Percentiles rank a stretch among this genome's conserved stretches.
Evolutionary conservation across 2,113 vertebrate genomes (phyloP).

Genomic region (Apus apus): DNA sequence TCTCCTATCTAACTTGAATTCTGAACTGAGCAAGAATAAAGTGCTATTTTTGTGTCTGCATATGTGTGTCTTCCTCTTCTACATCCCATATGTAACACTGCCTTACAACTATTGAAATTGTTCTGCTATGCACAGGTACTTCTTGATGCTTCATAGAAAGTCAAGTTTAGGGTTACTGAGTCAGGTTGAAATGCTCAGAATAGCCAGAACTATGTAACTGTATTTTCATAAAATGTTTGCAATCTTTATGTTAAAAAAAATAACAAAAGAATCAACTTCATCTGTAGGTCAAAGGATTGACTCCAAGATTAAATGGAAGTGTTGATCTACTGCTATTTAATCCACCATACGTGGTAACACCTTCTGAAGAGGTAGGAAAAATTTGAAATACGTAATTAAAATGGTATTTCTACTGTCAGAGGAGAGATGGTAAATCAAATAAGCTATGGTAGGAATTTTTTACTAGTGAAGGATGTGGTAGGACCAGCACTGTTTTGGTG

Average conservation of each 20-base stretch:
- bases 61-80: not conserved
- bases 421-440: not conserved
- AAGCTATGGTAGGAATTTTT: not conserved
- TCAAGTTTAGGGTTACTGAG: not conserved
- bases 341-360: slow-evolving; percentile 93
- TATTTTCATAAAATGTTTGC: not conserved
- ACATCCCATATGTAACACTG: not conserved
- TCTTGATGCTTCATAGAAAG: not conserved
- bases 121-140: not conserved
- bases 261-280: not conserved
- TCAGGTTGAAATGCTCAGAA: not conserved
- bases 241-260: not conserved
- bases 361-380: slow-evolving; percentile 87
- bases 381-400: not conserved
- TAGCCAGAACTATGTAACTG: not conserved
- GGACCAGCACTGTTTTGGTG: not conserved
- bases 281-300: slow-evolving; percentile 81
- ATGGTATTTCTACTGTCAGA: not conserved
- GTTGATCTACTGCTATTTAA: slow-evolving; percentile 95
- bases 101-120: not conserved
- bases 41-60: not conserved
- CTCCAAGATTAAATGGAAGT: slow-evolving; percentile 84
- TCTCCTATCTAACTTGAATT: not conserved
- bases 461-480: not conserved
- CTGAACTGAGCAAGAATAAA: not conserved